These are phyloP conservation scores for Drosophila santomea DNA, from an alignment of 1,140 invertebrate genomes.

Conservation along the genomic window DNA sequence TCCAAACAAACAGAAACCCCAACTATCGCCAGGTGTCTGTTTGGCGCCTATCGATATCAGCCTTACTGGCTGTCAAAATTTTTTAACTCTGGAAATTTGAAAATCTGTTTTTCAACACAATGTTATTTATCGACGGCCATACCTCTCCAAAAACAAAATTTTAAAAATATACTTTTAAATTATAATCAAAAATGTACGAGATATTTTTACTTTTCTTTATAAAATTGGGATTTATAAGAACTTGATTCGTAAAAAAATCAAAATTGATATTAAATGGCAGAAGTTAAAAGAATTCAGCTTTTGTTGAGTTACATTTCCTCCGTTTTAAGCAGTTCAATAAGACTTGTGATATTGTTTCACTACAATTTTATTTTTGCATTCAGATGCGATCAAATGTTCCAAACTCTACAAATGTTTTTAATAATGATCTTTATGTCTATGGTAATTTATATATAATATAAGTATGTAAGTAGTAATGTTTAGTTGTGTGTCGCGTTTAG, in stretches of 20 bases:
- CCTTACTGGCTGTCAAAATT: neutral
- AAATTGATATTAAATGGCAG: no score
- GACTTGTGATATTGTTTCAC: slow-evolving; percentile 35
- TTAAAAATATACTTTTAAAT: no score
- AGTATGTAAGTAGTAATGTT: slow-evolving; percentile 75
- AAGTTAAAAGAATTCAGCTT: no score
- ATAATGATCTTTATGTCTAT: slow-evolving; percentile 73
- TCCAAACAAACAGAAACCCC: slow-evolving; percentile 20
- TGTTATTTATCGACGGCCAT: no score
- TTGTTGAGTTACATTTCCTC: no score
- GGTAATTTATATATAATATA: slow-evolving; percentile 72
- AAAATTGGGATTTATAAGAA: no score
- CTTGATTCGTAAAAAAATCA: no score
- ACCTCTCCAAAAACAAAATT: no score
- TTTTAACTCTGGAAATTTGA: no score
- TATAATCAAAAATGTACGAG: no score
- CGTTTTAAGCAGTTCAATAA: neutral
- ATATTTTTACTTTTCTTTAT: no score
- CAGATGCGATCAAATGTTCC: slow-evolving; percentile 74
- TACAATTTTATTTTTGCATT: slow-evolving; percentile 80
- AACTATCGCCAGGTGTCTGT: slow-evolving; percentile 20
- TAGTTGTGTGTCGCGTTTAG: slow-evolving; percentile 66
- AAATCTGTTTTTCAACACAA: no score
- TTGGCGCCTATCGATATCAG: slow-evolving; percentile 20
- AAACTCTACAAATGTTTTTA: slow-evolving; percentile 70